Evolutionary conservation across 2,888 invertebrate genomes (phyloP).

Genomic region (Eupelmus urozonus): DNA sequence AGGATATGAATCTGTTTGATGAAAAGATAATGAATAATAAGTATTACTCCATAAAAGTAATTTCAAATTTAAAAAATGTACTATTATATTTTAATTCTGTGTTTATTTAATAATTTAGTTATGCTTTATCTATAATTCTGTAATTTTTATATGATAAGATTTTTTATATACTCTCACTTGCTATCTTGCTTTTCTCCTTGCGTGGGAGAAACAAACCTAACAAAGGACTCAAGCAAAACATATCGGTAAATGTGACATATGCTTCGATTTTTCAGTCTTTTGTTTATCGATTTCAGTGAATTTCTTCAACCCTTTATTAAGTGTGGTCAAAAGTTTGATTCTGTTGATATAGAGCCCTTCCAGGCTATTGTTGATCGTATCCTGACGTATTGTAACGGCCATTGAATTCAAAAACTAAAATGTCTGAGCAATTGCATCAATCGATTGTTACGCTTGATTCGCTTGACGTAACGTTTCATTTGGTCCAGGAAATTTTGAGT

Average conservation of each 20-base stretch:
- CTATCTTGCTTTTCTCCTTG: slow-evolving; percentile 7
- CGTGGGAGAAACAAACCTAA: slow-evolving; percentile 20
- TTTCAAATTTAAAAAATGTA: too few relatives aligned
- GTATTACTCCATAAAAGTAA: too few relatives aligned
- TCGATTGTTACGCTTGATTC: too few relatives aligned
- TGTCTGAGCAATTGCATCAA: too few relatives aligned
- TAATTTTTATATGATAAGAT: too few relatives aligned
- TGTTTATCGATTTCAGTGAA: not conserved
- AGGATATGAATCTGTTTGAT: too few relatives aligned
- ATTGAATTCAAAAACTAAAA: not conserved
- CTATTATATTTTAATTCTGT: too few relatives aligned
- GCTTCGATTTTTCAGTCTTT: not conserved
- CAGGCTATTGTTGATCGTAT: not conserved
- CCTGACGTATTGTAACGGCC: not conserved
- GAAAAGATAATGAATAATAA: too few relatives aligned
- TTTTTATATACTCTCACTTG: slow-evolving; percentile 41
- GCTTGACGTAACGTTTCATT: too few relatives aligned
- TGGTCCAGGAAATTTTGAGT: too few relatives aligned
- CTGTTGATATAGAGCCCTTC: not conserved
- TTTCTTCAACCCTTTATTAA: slow-evolving; percentile 6
- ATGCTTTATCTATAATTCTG: too few relatives aligned
- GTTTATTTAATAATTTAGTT: too few relatives aligned
- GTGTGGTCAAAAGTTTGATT: not conserved
- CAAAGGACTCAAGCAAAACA: not conserved
- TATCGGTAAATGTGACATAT: slow-evolving; percentile 22